phyloP scores from a whole-genome alignment of 2,113 vertebrate genomes.

The Xyrauchen texanus region DNA sequence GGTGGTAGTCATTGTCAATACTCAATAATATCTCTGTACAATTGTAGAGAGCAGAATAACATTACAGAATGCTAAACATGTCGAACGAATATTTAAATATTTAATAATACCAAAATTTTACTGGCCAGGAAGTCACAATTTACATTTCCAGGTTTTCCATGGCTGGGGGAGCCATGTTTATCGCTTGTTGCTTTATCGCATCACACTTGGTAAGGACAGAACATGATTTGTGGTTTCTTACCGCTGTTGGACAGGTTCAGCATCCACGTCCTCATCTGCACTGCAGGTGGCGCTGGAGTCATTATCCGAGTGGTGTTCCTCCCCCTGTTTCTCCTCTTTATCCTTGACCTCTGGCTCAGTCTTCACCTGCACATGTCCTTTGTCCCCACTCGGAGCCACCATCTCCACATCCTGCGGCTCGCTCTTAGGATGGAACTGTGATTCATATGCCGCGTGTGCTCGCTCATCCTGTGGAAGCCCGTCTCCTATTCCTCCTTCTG shows the following conservation, averaged over 20 bases:
- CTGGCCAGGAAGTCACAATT: too few relatives aligned
- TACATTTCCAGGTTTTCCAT: too few relatives aligned
- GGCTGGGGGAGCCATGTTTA: too few relatives aligned
- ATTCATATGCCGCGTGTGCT: slow-evolving; percentile 67
- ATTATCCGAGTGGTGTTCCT: slow-evolving; percentile 83
- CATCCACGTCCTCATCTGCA: slow-evolving; percentile 94
- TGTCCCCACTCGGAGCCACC: slow-evolving; percentile 54
- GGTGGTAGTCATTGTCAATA: too few relatives aligned
- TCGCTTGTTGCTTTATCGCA: too few relatives aligned
- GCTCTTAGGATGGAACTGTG: slow-evolving; percentile 79
- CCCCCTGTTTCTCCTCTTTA: slow-evolving; percentile 78
- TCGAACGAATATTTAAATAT: too few relatives aligned
- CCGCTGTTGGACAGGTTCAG: slow-evolving; percentile 89
- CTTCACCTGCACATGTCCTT: slow-evolving; percentile 83
- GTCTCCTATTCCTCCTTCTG: slow-evolving; percentile 73
- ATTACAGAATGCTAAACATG: too few relatives aligned
- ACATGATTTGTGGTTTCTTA: slow-evolving; percentile 35
- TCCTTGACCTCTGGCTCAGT: slow-evolving; percentile 90
- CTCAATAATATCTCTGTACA: too few relatives aligned
- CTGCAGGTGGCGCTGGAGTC: slow-evolving; percentile 99
- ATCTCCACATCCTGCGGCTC: slow-evolving; percentile 85
- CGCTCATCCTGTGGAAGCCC: slow-evolving; percentile 78
- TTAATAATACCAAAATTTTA: too few relatives aligned
- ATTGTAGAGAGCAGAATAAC: too few relatives aligned
- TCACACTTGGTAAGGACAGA: too few relatives aligned